Evolutionary conservation across 2,113 vertebrate species (phyloP).

Genomic region (Eidolon helvum): DNA sequence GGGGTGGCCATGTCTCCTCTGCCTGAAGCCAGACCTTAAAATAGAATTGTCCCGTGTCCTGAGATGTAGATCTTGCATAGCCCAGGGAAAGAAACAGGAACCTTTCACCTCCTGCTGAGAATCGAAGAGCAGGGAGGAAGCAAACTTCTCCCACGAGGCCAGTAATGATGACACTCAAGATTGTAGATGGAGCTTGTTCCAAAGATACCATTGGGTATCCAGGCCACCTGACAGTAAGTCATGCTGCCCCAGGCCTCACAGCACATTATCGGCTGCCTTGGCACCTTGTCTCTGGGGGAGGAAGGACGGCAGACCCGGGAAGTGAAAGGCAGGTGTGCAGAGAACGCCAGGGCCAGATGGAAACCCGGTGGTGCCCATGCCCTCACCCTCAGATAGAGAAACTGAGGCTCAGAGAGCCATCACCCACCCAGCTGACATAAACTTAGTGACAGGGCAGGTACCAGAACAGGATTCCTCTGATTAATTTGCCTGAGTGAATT

Average conservation of each 20-base stretch:
- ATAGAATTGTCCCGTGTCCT: neutral
- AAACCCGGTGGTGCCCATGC: neutral
- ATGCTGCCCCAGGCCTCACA: neutral
- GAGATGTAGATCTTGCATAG: neutral
- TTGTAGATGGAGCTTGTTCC: conserved; percentile 44
- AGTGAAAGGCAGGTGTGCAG: neutral
- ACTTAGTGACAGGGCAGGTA: neutral
- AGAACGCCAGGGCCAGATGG: neutral
- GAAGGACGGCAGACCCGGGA: neutral
- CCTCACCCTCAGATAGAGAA: neutral
- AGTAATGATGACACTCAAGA: conserved; percentile 26
- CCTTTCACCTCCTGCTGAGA: conserved; percentile 55
- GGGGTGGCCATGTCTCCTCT: neutral
- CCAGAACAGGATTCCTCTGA: neutral
- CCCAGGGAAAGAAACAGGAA: neutral
- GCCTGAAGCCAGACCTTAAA: neutral
- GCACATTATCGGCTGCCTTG: neutral
- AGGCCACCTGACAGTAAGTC: neutral
- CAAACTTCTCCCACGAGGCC: conserved; percentile 32
- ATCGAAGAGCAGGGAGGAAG: conserved; percentile 61
- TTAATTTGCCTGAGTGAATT: neutral
- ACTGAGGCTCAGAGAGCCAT: neutral
- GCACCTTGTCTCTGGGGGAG: neutral
- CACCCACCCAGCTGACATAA: neutral
- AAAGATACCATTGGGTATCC: neutral